These are phyloP conservation scores for Urocitellus parryii DNA, from an alignment of 2,113 vertebrate species.

Conservation along the genomic window DNA sequence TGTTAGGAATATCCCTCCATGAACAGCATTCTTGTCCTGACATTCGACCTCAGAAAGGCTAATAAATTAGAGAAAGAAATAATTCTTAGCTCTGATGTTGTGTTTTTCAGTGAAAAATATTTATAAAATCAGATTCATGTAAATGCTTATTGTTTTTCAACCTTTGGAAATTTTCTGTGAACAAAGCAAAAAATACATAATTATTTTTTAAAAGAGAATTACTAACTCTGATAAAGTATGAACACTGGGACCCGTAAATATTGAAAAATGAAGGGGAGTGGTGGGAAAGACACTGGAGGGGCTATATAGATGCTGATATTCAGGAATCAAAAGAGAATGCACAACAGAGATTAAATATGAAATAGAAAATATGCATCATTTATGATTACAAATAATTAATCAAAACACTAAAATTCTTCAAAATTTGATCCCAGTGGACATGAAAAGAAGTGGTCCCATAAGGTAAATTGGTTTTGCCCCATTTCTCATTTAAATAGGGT, in stretches of 20 bases:
- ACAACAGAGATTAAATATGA: not conserved
- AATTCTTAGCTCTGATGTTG: not conserved
- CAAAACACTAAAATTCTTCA: not conserved
- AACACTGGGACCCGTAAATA: not conserved
- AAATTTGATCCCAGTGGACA: not conserved
- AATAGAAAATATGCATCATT: not conserved
- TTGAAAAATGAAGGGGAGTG: not conserved
- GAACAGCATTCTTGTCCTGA: constrained; percentile 22
- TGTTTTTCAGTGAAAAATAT: constrained; percentile 33
- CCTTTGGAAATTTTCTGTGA: not conserved
- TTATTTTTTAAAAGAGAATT: constrained; percentile 3
- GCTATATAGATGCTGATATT: not conserved
- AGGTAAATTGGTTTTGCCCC: not conserved
- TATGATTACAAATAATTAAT: not conserved
- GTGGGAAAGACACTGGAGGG: not conserved
- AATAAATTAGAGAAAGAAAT: constrained; percentile 21
- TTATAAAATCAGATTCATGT: not conserved
- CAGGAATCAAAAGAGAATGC: not conserved
- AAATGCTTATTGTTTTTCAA: constrained; percentile 43
- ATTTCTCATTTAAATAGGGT: not conserved
- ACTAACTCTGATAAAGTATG: not conserved
- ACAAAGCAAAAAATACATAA: not conserved
- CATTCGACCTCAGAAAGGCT: not conserved
- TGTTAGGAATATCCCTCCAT: not conserved
- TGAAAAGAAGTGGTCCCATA: not conserved